Conservation (phyloP, 2,113 vertebrate species). For the Heloderma charlesbogerti region DNA sequence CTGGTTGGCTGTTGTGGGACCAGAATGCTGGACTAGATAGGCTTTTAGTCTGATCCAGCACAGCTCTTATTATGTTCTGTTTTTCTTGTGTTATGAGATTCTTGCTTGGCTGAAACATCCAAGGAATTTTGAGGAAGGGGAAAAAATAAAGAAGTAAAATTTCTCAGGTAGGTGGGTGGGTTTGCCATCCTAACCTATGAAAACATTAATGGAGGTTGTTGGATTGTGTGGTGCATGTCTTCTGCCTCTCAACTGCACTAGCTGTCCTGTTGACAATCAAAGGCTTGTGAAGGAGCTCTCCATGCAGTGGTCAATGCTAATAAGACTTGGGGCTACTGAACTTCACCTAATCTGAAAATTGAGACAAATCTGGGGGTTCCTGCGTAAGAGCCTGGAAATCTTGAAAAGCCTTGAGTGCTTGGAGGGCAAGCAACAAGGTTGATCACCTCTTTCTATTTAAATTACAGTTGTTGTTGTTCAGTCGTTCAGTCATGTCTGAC, state of each 20-base stretch:
- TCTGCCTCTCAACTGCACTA: not conserved
- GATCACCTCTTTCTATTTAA: too few relatives aligned
- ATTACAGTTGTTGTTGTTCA: too few relatives aligned
- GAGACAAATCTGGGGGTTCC: too few relatives aligned
- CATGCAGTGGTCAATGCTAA: not conserved
- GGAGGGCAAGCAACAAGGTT: too few relatives aligned
- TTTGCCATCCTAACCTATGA: not conserved
- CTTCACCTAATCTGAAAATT: too few relatives aligned
- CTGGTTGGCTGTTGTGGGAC: not conserved
- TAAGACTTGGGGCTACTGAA: not conserved
- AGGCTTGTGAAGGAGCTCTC: not conserved
- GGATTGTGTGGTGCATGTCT: not conserved
- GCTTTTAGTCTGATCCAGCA: not conserved
- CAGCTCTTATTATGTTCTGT: not conserved
- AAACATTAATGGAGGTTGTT: not conserved
- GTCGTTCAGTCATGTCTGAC: too few relatives aligned
- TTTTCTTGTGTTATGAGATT: not conserved
- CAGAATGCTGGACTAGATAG: not conserved
- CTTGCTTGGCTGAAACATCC: not conserved
- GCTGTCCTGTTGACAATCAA: not conserved
- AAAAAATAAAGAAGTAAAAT: not conserved
- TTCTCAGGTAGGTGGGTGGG: not conserved
- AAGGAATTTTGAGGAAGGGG: not conserved
- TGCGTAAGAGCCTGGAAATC: too few relatives aligned
- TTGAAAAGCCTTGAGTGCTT: too few relatives aligned